Conservation (phyloP, 2,888 invertebrate species). For the Iselma pallidipennis region DNA sequence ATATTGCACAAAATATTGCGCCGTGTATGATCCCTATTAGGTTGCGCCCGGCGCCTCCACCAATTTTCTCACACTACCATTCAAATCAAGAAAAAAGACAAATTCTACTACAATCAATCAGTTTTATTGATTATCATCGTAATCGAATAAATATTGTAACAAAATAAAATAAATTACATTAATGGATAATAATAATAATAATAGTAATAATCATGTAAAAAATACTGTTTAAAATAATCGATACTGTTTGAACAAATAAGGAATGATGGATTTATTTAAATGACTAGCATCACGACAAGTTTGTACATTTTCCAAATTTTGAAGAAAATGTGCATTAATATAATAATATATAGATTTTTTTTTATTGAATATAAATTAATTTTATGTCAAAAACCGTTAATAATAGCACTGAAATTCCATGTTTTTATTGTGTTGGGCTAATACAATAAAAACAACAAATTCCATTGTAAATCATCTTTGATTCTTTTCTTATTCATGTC, state of each 20-base stretch:
- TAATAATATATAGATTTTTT: too few species aligned
- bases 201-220: neutral
- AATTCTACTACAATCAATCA: neutral
- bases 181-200: neutral
- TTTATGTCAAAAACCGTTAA: neutral
- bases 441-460: slow-evolving; percentile 19
- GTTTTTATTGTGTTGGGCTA: slow-evolving; percentile 19
- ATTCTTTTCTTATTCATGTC: neutral
- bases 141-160: neutral
- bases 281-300: slow-evolving; percentile 21
- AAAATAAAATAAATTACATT: slow-evolving; percentile 4
- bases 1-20: too few species aligned
- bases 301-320: neutral
- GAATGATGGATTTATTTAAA: slow-evolving; percentile 4
- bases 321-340: neutral
- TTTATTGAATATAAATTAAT: neutral
- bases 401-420: neutral
- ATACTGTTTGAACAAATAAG: slow-evolving; percentile 13
- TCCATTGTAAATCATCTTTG: neutral
- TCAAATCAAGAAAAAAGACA: neutral
- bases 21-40: too few species aligned
- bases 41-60: neutral
- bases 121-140: neutral
- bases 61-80: neutral
- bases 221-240: neutral